Evolutionary conservation across 1,140 invertebrate species (phyloP).

Genomic region (Lepidotrigona ventralis): DNA sequence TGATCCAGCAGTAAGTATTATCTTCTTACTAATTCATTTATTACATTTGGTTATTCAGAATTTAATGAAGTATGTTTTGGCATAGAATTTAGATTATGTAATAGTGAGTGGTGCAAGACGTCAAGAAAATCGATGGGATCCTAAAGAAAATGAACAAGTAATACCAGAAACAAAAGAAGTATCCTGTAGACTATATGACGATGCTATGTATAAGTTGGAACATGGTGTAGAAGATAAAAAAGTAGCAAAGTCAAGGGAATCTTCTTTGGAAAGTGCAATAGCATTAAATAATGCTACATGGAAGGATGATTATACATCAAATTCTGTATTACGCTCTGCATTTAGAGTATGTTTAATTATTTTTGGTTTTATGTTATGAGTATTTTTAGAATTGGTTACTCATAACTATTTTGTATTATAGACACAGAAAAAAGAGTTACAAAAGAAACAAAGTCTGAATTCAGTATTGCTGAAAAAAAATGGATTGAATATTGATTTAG

Average conservation of each 20-base stretch:
- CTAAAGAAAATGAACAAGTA: slow-evolving; percentile 96
- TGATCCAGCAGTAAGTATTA: slow-evolving; percentile 92
- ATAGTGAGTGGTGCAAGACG: slow-evolving; percentile 96
- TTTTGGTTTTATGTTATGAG: slow-evolving; percentile 12
- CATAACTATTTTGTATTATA: slow-evolving; percentile 69
- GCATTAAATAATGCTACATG: slow-evolving; percentile 88
- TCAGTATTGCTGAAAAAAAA: slow-evolving; percentile 86
- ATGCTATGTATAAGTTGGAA: slow-evolving; percentile 98
- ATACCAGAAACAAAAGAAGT: slow-evolving; percentile 94
- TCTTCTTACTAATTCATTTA: background rate
- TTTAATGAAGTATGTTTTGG: slow-evolving; percentile 50
- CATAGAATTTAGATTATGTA: slow-evolving; percentile 97
- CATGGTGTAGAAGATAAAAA: slow-evolving; percentile 92
- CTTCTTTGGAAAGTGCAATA: slow-evolving; percentile 87
- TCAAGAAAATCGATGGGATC: slow-evolving; percentile 99
- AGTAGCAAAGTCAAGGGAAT: slow-evolving; percentile 85
- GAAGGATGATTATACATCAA: slow-evolving; percentile 95
- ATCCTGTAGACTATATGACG: slow-evolving; percentile 92
- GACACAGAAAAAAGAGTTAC: slow-evolving; percentile 87
- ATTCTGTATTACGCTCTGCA: slow-evolving; percentile 88
- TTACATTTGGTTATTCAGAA: background rate
- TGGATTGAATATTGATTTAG: slow-evolving; percentile 82
- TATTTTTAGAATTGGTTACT: slow-evolving; percentile 19
- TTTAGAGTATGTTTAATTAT: slow-evolving; percentile 86
- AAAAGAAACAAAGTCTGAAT: slow-evolving; percentile 85